Evolutionary conservation across 2,888 invertebrate genomes (phyloP).

Genomic region (Diaphora mendica): DNA sequence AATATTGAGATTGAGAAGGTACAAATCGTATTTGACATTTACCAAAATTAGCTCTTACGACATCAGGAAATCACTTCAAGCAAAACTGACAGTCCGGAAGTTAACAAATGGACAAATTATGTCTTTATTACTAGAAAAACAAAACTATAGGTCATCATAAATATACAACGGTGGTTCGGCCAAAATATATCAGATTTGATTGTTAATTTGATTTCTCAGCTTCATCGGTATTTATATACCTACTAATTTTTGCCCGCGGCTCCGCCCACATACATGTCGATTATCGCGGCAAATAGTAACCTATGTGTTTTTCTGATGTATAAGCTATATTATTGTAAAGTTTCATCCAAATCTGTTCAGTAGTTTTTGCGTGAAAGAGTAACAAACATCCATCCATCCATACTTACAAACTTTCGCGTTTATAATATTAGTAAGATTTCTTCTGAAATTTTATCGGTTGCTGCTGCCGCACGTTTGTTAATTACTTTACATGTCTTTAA

Average conservation of each 20-base stretch:
- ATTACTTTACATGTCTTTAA: neutral
- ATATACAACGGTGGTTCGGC: neutral
- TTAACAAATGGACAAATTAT: neutral
- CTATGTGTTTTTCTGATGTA: too few relatives aligned
- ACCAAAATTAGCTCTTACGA: constrained; percentile 9
- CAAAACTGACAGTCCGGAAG: constrained; percentile 1
- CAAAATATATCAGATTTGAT: neutral
- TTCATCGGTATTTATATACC: neutral
- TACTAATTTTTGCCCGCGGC: too few relatives aligned
- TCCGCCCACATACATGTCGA: too few relatives aligned
- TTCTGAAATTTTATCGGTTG: too few relatives aligned
- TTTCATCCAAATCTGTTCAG: too few relatives aligned
- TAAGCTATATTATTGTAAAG: too few relatives aligned
- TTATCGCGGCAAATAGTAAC: too few relatives aligned
- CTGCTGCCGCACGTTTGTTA: too few relatives aligned
- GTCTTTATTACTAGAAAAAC: neutral
- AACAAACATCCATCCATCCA: too few relatives aligned
- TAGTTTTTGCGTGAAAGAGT: too few relatives aligned
- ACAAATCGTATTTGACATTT: constrained; percentile 8
- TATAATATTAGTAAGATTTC: too few relatives aligned
- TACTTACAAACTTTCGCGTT: too few relatives aligned
- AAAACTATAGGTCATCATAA: constrained; percentile 10
- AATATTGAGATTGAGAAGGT: neutral
- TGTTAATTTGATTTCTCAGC: neutral
- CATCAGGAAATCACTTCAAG: neutral